Evolutionary conservation across 2,888 invertebrate species (phyloP), one percentile per base, ranked within the genome.

Genomic region (Erpobdella octoculata): DNA sequence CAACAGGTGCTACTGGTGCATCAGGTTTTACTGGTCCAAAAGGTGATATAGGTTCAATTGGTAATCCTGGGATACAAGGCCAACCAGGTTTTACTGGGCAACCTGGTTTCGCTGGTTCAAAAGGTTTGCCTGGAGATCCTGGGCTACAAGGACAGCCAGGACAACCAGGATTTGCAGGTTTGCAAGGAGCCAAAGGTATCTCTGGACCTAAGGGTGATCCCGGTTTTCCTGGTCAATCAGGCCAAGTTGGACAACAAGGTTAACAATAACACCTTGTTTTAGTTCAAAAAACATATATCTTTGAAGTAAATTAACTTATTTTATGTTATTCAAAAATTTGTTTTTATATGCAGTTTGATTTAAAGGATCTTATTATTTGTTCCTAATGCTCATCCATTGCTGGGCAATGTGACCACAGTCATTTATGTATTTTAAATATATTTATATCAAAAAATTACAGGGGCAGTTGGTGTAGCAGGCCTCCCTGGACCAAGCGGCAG

Each of bases 91-190:
- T 48, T 5, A 59, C 68, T 46, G 76, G 76, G 37, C 62, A 62
- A n/a, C 31, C 5, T 1, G 72, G 68, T 67, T 25, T 41, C 18
- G 37, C 46, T 33, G 76, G 78, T 36, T 74, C 74, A 8, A 67
- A 68, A 2, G 80, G 80, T 65, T 65, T 71, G 3, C 68, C 75
- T 0, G 79, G 79, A 58, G 73, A 31, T n/a, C 58, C 58, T 36
- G 74, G 72, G 8, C 71, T 35, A 21, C 62, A 21, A 61, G 74
- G 74, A 1, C 33, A 28, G 28, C n/a, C 62, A n/a, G 74, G 74
- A 9, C 61, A 28, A 46, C 53, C 61, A 21, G 74, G 73, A 53
- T 6, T 33, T 31, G 41, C n/a, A 15, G 74, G 74, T 53, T 28
- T 36, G 33, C 71, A n/a, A 28, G 75, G 75, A 48, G 41, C 36